Conservation (phyloP, 2,113 vertebrate species). For the Coracopsis vasa region DNA sequence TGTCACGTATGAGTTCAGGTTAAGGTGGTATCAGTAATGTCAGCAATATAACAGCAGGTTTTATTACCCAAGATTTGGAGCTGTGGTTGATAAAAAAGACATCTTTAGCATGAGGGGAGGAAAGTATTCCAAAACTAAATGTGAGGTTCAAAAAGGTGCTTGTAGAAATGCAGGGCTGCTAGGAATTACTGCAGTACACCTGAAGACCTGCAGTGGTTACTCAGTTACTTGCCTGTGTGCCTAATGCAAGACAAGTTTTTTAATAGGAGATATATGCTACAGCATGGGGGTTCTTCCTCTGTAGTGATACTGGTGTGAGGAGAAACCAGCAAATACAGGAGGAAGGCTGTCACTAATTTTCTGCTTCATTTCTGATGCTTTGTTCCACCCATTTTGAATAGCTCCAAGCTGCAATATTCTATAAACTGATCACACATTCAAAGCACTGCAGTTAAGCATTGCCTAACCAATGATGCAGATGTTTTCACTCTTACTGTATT, state of each 20-base stretch:
- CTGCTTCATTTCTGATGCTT: not conserved
- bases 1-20: not conserved
- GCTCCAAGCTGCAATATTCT: not conserved
- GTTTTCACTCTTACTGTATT: not conserved
- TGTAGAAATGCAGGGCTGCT: not conserved
- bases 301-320: not conserved
- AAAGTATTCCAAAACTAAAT: not conserved
- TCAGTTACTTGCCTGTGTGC: not conserved
- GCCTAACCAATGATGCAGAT: not conserved
- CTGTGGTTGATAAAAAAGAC: not conserved
- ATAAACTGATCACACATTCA: not conserved
- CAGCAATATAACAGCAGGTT: too few relatives aligned
- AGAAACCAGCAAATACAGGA: not conserved
- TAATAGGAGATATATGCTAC: rapidly evolving
- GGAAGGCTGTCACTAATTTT: not conserved
- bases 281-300: not conserved
- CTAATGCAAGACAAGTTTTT: too few relatives aligned
- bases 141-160: not conserved
- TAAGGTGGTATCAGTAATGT: not conserved
- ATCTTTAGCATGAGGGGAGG: not conserved
- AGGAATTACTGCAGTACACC: not conserved
- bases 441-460: not conserved
- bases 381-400: not conserved
- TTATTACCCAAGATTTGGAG: not conserved
- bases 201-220: not conserved